Evolutionary conservation across 2,888 invertebrate genomes (phyloP).

Genomic region (Stomorhina lunata): DNA sequence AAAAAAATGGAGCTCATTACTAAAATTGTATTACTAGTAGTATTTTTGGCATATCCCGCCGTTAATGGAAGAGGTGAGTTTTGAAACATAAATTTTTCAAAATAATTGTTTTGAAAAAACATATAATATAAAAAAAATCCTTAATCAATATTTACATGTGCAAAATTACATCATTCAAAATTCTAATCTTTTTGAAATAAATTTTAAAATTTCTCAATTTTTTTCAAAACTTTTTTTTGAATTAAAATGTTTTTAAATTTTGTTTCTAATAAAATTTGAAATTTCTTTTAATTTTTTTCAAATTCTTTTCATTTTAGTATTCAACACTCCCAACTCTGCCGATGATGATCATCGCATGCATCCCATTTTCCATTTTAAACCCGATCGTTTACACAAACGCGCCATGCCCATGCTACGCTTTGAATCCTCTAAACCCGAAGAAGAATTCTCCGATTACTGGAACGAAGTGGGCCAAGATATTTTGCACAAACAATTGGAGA

Average conservation of each 20-base stretch:
- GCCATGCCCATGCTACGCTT: constrained; percentile 76
- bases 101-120: no score
- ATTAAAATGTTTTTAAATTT: not conserved
- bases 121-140: no score
- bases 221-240: no score
- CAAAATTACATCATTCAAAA: no score
- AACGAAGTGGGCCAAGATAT: constrained; percentile 79
- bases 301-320: constrained; percentile 8
- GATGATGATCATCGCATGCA: constrained; percentile 75
- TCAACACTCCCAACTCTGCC: not conserved
- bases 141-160: no score
- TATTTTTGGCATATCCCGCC: not conserved
- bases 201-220: no score
- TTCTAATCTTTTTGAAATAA: no score
- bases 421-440: constrained; percentile 71
- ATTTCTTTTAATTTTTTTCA: not conserved
- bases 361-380: constrained; percentile 70
- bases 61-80: constrained; percentile 38
- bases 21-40: constrained; percentile 1
- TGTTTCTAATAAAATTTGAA: not conserved
- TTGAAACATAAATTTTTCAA: not conserved
- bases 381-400: constrained; percentile 73
- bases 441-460: constrained; percentile 80
- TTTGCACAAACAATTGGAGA: constrained; percentile 77
- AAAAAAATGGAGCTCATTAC: constrained; percentile 29